These are phyloP conservation scores for Sebastes nivosus DNA, from an alignment of 2,797 vertebrate genomes.

Conservation along the genomic window DNA sequence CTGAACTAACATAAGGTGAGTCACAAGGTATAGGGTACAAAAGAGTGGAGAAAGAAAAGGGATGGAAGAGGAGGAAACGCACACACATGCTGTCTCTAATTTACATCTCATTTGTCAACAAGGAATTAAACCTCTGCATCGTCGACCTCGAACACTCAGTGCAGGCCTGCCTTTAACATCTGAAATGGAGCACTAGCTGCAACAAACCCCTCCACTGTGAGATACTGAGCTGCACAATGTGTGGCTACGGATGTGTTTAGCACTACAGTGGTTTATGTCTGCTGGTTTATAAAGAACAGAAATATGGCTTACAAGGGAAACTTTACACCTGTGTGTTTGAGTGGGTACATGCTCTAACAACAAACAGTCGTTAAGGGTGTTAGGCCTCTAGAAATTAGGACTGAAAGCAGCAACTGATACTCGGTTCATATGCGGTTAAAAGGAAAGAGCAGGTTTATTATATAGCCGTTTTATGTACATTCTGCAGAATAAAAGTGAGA, in stretches of 20 bases:
- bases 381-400: neutral
- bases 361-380: neutral
- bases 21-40: neutral
- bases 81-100: slow-evolving; percentile 1
- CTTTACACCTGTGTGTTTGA: slow-evolving; percentile 1
- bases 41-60: neutral
- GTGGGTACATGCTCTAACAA: neutral
- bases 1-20: slow-evolving; percentile 11
- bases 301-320: neutral
- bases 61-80: slow-evolving; percentile 2
- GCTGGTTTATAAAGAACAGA: neutral
- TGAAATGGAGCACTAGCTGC: neutral
- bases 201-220: slow-evolving; percentile 10
- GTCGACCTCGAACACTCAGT: neutral
- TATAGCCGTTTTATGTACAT: neutral
- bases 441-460: neutral
- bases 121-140: slow-evolving; percentile 17
- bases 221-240: neutral
- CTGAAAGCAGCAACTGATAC: neutral
- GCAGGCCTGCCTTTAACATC: slow-evolving; percentile 11
- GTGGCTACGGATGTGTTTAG: neutral
- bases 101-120: slow-evolving; percentile 25
- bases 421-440: neutral
- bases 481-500: neutral
- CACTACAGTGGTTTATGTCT: neutral